These are phyloP conservation scores for Ectemnius continuus DNA, from an alignment of 2,888 invertebrate species.

Conservation along the genomic window DNA sequence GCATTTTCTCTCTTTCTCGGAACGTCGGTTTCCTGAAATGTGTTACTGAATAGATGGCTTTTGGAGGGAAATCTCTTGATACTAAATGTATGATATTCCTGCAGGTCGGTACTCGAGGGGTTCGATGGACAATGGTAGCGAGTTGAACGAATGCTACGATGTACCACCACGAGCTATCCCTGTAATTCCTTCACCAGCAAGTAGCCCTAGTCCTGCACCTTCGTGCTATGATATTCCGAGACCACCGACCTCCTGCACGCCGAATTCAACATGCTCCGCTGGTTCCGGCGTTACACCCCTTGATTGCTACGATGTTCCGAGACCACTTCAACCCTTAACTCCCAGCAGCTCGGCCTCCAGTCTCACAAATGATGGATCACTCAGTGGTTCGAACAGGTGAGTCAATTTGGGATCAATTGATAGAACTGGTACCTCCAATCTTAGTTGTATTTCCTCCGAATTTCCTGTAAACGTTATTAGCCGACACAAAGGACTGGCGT, in stretches of 20 bases:
- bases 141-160: conserved; percentile 80
- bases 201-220: conserved; percentile 79
- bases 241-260: conserved; percentile 74
- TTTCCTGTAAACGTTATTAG: background rate
- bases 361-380: conserved; percentile 82
- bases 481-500: background rate
- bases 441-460: background rate
- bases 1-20: no score
- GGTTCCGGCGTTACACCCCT: conserved; percentile 72
- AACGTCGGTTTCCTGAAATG: no score
- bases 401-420: conserved; percentile 45
- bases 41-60: no score
- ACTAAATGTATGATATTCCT: background rate
- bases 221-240: conserved; percentile 77
- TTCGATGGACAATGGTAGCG: conserved; percentile 71
- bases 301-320: conserved; percentile 84
- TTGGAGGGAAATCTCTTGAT: no score
- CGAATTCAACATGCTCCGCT: conserved; percentile 72
- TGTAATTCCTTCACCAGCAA: conserved; percentile 80
- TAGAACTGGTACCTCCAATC: background rate
- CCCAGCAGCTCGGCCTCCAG: conserved; percentile 85
- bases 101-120: conserved; percentile 71
- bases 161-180: conserved; percentile 83
- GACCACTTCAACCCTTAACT: conserved; percentile 82
- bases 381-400: conserved; percentile 80